Conservation (phyloP, 2,888 invertebrate genomes). For the Mayetiola destructor region DNA sequence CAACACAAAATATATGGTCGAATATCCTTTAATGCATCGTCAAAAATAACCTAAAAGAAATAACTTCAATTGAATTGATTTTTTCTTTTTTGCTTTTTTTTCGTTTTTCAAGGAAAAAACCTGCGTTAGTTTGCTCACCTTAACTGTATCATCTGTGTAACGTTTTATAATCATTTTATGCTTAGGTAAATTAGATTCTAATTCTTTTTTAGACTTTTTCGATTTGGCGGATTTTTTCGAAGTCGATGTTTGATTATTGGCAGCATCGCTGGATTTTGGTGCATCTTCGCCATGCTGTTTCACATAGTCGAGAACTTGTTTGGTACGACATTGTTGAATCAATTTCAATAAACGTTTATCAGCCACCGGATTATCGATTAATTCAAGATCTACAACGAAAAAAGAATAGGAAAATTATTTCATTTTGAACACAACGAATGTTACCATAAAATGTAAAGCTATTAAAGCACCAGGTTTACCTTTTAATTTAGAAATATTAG, state of each 20-base stretch:
- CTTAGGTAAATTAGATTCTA: constrained; percentile 24
- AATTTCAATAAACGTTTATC: constrained; percentile 61
- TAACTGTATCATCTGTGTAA: constrained; percentile 20
- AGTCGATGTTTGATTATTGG: constrained; percentile 22
- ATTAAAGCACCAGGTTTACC: constrained; percentile 32
- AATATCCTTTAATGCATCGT: constrained; percentile 28
- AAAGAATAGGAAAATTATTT: constrained; percentile 21
- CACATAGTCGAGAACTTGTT: constrained; percentile 63
- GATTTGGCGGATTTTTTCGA: background rate
- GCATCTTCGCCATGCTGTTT: constrained; percentile 41
- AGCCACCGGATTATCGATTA: constrained; percentile 57
- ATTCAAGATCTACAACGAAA: constrained; percentile 43
- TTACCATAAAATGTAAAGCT: background rate
- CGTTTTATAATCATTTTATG: constrained; percentile 30
- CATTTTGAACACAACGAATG: too few species aligned
- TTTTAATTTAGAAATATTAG: constrained; percentile 56
- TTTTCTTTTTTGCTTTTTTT: too few species aligned
- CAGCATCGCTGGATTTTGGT: constrained; percentile 27
- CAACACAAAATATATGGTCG: constrained; percentile 62
- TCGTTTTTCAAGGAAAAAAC: too few species aligned
- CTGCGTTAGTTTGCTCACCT: constrained; percentile 13
- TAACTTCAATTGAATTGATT: background rate
- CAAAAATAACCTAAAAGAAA: constrained; percentile 16
- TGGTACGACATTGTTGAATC: constrained; percentile 57
- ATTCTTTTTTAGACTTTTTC: constrained; percentile 25